These are phyloP conservation scores for Riparia riparia DNA, from an alignment of 2,113 vertebrate species.

Conservation along the genomic window DNA sequence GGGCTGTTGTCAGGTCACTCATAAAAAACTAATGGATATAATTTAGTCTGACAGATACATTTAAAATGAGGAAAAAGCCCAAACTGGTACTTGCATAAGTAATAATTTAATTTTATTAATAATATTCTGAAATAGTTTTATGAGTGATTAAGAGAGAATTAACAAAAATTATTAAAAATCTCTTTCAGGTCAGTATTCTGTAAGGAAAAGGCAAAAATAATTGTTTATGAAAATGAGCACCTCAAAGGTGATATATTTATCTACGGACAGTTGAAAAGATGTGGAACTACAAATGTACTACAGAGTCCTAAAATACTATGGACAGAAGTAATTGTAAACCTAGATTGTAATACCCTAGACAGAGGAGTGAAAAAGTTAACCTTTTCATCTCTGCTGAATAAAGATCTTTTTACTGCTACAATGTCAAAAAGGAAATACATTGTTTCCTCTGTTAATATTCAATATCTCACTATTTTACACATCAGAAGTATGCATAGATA, in stretches of 20 bases:
- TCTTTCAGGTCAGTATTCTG: not conserved
- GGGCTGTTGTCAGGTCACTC: not conserved
- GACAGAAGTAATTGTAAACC: not conserved
- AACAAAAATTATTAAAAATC: not conserved
- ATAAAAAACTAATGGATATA: not conserved
- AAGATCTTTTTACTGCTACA: not conserved
- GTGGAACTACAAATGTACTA: not conserved
- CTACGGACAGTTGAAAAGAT: not conserved
- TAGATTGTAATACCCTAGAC: not conserved
- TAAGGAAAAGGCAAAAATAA: not conserved
- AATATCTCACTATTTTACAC: not conserved
- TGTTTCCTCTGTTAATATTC: not conserved
- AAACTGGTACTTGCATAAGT: not conserved
- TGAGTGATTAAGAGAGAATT: not conserved
- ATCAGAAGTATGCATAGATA: not conserved
- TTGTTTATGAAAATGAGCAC: not conserved
- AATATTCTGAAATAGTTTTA: not conserved
- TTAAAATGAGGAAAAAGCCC: rapidly evolving
- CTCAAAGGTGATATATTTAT: not conserved
- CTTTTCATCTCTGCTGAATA: not conserved
- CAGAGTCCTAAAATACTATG: not conserved
- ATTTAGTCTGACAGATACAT: not conserved
- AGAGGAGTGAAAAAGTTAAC: not conserved
- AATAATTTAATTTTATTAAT: not conserved
- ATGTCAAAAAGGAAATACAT: not conserved